Evolutionary conservation across 2,888 invertebrate species (phyloP).

Genomic region (Neoascia interrupta): DNA sequence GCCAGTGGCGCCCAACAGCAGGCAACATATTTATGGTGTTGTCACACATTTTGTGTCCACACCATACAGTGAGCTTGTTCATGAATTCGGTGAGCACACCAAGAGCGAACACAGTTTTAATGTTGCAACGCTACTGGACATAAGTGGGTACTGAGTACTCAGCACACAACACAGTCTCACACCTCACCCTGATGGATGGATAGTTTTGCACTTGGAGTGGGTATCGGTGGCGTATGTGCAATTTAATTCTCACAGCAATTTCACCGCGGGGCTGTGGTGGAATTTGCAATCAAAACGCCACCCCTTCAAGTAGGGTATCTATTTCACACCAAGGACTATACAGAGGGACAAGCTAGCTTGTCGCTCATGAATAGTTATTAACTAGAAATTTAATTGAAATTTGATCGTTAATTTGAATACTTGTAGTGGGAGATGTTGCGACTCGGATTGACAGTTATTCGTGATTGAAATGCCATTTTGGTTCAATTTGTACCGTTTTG

Average conservation of each 20-base stretch:
- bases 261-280: not conserved
- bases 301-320: conserved; percentile 5
- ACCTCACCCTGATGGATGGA: conserved; percentile 52
- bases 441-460: conserved; percentile 20
- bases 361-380: conserved; percentile 60
- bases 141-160: not conserved
- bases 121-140: conserved; percentile 28
- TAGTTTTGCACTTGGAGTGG: conserved; percentile 27
- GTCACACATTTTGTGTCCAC: conserved; percentile 28
- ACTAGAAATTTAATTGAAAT: conserved; percentile 37
- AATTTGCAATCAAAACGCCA: conserved; percentile 40
- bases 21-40: not conserved
- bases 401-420: conserved; percentile 32
- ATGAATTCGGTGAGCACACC: conserved; percentile 43
- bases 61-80: conserved; percentile 13
- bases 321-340: not conserved
- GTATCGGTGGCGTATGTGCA: conserved; percentile 41
- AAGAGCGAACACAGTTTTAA: conserved; percentile 45
- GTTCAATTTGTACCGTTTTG: conserved; percentile 13
- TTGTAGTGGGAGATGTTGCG: not conserved
- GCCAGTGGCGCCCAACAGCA: too few relatives aligned
- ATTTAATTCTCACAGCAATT: conserved; percentile 42
- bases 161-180: conserved; percentile 18
- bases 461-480: conserved; percentile 7
- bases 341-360: not conserved